Percentiles rank a stretch among this genome's conserved stretches.
phyloP scores from a whole-genome alignment of 2,113 vertebrate genomes.

The Saccopteryx leptura region DNA sequence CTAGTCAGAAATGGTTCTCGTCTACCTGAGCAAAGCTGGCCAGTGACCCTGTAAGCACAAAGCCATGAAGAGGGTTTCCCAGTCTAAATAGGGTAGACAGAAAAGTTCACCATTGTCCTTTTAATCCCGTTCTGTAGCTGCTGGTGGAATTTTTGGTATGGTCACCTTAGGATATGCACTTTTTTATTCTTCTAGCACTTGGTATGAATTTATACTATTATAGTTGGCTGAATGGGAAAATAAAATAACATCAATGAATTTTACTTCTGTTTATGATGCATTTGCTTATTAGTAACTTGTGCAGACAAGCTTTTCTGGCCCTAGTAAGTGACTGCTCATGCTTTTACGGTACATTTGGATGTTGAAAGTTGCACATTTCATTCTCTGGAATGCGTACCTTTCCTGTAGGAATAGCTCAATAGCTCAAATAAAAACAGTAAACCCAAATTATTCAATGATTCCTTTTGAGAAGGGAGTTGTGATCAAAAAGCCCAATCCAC shows the following conservation, averaged over 20 bases:
- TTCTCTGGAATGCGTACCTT: neutral
- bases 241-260: constrained; percentile 46
- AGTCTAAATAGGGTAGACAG: neutral
- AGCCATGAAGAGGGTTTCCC: neutral
- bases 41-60: neutral
- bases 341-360: constrained; percentile 42
- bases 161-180: neutral
- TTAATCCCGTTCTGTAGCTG: neutral
- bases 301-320: constrained; percentile 40
- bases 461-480: constrained; percentile 5
- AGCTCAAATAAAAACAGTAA: constrained; percentile 32
- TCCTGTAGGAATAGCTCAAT: constrained; percentile 16
- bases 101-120: neutral
- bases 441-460: neutral
- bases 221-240: constrained; percentile 8
- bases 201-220: neutral
- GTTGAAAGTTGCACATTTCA: constrained; percentile 25
- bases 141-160: constrained; percentile 12
- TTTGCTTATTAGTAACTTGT: constrained; percentile 52
- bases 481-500: neutral
- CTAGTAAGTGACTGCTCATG: neutral
- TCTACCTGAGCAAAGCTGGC: neutral
- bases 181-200: constrained; percentile 1
- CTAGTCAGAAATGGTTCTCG: constrained; percentile 2
- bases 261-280: constrained; percentile 47